phyloP scores from a whole-genome alignment of 2,797 vertebrate species.

The Sebastes kiyomatsui region DNA sequence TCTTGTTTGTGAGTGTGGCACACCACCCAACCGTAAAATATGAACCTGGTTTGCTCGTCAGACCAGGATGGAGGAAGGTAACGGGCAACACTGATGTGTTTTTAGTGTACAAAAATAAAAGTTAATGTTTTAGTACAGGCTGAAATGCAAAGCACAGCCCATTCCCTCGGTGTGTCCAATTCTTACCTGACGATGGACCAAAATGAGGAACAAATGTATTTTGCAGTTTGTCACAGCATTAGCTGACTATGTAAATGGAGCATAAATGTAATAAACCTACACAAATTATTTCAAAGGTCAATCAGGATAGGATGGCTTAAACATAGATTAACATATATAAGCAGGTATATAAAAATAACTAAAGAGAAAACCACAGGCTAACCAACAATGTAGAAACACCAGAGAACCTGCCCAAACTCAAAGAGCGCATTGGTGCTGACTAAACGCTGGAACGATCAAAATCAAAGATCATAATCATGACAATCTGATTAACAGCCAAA shows the following conservation, averaged over 20 bases:
- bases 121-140: constrained; percentile 30
- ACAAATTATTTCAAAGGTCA: constrained; percentile 37
- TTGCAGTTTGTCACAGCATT: constrained; percentile 25
- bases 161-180: constrained; percentile 13
- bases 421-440: constrained; percentile 13
- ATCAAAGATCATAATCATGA: constrained; percentile 22
- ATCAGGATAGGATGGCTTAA: constrained; percentile 46
- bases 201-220: constrained; percentile 34
- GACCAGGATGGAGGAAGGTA: constrained; percentile 42
- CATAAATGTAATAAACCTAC: constrained; percentile 40
- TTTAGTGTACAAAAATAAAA: constrained; percentile 72
- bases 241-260: constrained; percentile 41
- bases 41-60: constrained; percentile 18
- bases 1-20: constrained; percentile 47
- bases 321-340: constrained; percentile 64
- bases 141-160: constrained; percentile 12
- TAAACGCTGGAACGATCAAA: constrained; percentile 18
- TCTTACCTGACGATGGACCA: constrained; percentile 17
- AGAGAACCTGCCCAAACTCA: constrained; percentile 26
- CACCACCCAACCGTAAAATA: constrained; percentile 55
- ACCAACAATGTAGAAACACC: constrained; percentile 23
- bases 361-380: constrained; percentile 62
- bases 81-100: constrained; percentile 46
- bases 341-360: constrained; percentile 66
- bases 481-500: constrained; percentile 21